Base-by-base conservation (phyloP, 2,888 invertebrate species). In the Diarsia dahlii region DNA sequence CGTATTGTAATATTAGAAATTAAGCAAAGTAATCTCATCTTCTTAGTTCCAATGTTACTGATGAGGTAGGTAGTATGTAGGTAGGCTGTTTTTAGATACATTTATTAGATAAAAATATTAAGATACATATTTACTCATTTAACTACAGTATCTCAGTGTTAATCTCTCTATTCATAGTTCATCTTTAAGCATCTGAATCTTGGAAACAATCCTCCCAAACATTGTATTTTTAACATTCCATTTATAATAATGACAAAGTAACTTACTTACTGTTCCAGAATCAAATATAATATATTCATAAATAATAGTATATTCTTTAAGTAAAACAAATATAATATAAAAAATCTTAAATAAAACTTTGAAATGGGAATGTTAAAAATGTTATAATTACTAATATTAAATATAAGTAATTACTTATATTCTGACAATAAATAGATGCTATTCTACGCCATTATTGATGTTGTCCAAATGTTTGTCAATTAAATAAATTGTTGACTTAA, bases 351-450 rank as follows among this genome's bases (percentile, higher is more conserved):
- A 52, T 60, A 62, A 58, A 39, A 71, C 12, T 39, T 62, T 54
- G 15, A 68, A 64, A 76, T 34, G 69, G 82, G 84, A 89, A 88
- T 86, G 86, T 88, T 88, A 85, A 88, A 88, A 87, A 86, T 85
- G 63, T 74, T 78, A 70, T 74, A 78, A 74, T 80, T 79, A 82
- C 73, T 82, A 74, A 80, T 75, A 70, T 80, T 81, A 69, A 78
- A 80, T 62, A 78, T 82, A 78, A 81, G 80, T 85, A 76, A 86
- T 84, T 83, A 87, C 80, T 89, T 87, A 82, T 89, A 89, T 87
- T 87, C 92, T 90, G 95, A 95, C 95, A 95, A 95, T 95, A 95
- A 95, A 90, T 93, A 93, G 88, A 88, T 82, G 75, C 80, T 88
- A 86, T 86, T 88, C 71, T 75, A 85, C 82, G 77, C 86, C 82